A percentile compares a stretch with the other conserved stretches of the same genome.
These are phyloP conservation scores for Drosophila bocqueti DNA, from an alignment of 1,140 invertebrate species.

Conservation along the genomic window DNA sequence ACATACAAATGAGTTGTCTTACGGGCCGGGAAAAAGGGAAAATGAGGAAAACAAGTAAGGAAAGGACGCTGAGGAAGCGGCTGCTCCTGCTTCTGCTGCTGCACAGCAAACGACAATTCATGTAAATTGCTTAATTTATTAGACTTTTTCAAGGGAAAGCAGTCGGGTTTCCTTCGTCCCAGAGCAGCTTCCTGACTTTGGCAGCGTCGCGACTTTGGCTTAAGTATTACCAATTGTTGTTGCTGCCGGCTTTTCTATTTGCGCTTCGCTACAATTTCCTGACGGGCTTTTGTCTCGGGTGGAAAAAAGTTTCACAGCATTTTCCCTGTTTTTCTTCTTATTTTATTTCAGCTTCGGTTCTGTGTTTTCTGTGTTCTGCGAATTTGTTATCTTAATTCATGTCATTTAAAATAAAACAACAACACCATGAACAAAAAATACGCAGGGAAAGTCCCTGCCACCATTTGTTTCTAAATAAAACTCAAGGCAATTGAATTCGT, in stretches of 20 bases:
- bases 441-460: slow-evolving; percentile 47
- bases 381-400: slow-evolving; percentile 82
- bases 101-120: slow-evolving; percentile 78
- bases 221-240: slow-evolving; percentile 75
- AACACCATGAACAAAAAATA: slow-evolving; percentile 10
- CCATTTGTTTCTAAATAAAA: slow-evolving; percentile 81
- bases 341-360: slow-evolving; percentile 45
- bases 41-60: slow-evolving; percentile 14
- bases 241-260: slow-evolving; percentile 67
- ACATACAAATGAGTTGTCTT: slow-evolving; percentile 78
- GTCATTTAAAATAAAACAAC: slow-evolving; percentile 70
- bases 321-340: slow-evolving; percentile 49
- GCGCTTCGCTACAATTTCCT: slow-evolving; percentile 64
- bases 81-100: slow-evolving; percentile 14
- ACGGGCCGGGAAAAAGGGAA: slow-evolving; percentile 17
- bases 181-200: slow-evolving; percentile 73
- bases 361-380: slow-evolving; percentile 53
- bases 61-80: slow-evolving; percentile 6
- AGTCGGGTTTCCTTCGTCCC: slow-evolving; percentile 43
- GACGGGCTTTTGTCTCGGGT: slow-evolving; percentile 71
- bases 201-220: slow-evolving; percentile 75
- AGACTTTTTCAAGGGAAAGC: slow-evolving; percentile 63
- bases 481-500: slow-evolving; percentile 77
- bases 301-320: slow-evolving; percentile 63
- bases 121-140: slow-evolving; percentile 84